These are phyloP conservation scores for Myotis planiceps DNA, from an alignment of 2,797 vertebrate species.

Conservation along the genomic window DNA sequence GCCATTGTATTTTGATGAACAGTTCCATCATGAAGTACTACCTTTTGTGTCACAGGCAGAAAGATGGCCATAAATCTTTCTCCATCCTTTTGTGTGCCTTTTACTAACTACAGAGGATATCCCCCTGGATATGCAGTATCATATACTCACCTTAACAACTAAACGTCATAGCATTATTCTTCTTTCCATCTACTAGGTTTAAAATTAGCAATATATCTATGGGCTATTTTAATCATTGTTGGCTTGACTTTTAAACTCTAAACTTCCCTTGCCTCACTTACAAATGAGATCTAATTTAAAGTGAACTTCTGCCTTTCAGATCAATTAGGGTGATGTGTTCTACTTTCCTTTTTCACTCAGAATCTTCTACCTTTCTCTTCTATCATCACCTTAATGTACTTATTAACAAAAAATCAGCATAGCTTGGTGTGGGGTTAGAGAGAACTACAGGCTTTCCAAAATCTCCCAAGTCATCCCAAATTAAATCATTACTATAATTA, in stretches of 20 bases:
- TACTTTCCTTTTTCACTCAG: neutral
- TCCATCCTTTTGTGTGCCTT: neutral
- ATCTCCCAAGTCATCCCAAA: neutral
- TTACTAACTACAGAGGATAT: neutral
- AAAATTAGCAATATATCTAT: neutral
- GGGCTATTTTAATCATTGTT: neutral
- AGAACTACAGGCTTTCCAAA: neutral
- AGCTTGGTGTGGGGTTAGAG: neutral
- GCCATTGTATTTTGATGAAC: neutral
- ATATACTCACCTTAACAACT: neutral
- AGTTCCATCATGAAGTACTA: neutral
- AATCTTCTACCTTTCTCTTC: neutral
- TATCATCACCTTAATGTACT: neutral
- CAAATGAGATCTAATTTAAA: neutral
- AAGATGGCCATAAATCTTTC: neutral
- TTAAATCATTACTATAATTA: neutral
- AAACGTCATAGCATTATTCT: neutral
- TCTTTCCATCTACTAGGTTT: neutral
- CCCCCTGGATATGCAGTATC: too few species aligned
- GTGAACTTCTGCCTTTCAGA: neutral
- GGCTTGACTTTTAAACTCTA: constrained; percentile 28
- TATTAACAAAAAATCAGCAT: constrained; percentile 6
- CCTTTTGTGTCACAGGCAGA: neutral
- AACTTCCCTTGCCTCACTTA: neutral
- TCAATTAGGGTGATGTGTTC: neutral